Evolutionary conservation across 2,888 invertebrate species (phyloP).

Genomic region (Thera obeliscata): DNA sequence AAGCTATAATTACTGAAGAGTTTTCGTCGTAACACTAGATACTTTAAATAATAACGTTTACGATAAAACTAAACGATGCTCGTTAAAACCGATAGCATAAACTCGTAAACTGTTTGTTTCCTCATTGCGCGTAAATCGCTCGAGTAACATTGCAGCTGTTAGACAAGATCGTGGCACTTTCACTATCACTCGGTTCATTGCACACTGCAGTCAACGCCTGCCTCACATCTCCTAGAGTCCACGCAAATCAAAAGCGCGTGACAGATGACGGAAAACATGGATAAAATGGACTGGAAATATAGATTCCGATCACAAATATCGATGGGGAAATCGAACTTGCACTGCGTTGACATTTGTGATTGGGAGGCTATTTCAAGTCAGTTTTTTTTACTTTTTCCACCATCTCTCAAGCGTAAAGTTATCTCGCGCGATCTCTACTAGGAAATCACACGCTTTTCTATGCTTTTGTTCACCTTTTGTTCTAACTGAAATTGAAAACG

Average conservation of each 20-base stretch:
- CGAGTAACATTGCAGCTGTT: conserved; percentile 32
- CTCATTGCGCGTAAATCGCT: conserved; percentile 20
- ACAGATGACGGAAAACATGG: too few species aligned
- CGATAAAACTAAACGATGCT: neutral
- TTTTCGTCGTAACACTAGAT: too few species aligned
- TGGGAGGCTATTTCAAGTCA: too few species aligned
- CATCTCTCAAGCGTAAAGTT: too few species aligned
- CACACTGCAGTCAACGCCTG: conserved; percentile 40
- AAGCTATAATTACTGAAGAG: too few species aligned
- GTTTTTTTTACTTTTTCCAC: too few species aligned
- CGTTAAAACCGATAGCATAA: neutral
- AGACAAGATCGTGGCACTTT: conserved; percentile 37
- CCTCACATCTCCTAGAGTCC: conserved; percentile 22
- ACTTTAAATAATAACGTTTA: neutral
- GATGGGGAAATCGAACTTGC: too few species aligned
- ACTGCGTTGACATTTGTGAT: too few species aligned
- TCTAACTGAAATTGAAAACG: conserved; percentile 11
- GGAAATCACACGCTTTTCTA: conserved; percentile 40
- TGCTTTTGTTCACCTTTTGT: conserved; percentile 24
- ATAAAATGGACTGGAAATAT: too few species aligned
- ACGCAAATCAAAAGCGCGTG: too few species aligned
- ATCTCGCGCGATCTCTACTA: conserved; percentile 8
- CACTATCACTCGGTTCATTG: conserved; percentile 45
- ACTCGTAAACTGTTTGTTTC: conserved; percentile 23
- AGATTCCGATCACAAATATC: too few species aligned